These are phyloP conservation scores for Venustoraphidia nigricollis DNA, from an alignment of 2,888 invertebrate genomes.

Conservation along the genomic window DNA sequence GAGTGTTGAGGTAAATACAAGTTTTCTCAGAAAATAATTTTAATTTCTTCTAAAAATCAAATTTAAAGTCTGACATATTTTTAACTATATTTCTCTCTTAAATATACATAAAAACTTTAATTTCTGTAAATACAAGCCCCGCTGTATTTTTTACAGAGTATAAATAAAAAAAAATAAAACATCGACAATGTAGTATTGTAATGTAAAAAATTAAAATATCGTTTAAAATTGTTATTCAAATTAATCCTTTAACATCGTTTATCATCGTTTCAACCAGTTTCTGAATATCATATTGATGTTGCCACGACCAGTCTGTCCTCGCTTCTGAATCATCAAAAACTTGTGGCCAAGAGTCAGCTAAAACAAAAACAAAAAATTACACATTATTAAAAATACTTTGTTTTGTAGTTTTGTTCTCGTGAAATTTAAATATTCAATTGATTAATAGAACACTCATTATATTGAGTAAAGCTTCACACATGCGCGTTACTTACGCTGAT, in stretches of 20 bases:
- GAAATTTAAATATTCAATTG: too few relatives aligned
- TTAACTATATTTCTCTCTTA: too few relatives aligned
- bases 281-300: conserved; percentile 55
- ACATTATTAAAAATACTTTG: neutral
- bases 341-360: conserved; percentile 85
- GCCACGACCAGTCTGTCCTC: conserved; percentile 76
- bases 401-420: too few relatives aligned
- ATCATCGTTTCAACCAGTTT: conserved; percentile 63
- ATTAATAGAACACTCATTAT: too few relatives aligned
- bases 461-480: too few relatives aligned
- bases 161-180: conserved; percentile 1
- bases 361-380: conserved; percentile 13
- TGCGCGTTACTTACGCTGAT: too few relatives aligned
- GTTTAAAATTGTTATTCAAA: neutral
- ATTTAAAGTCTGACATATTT: too few relatives aligned
- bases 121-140: too few relatives aligned
- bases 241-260: conserved; percentile 39
- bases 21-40: neutral
- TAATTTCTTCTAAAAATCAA: conserved; percentile 4
- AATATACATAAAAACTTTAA: too few relatives aligned
- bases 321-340: conserved; percentile 79
- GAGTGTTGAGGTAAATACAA: too few relatives aligned
- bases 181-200: conserved; percentile 5
- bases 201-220: neutral
- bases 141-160: conserved; percentile 1